phyloP scores from a whole-genome alignment of 2,797 vertebrate genomes.

The Petrocephalus schoutedeni region DNA sequence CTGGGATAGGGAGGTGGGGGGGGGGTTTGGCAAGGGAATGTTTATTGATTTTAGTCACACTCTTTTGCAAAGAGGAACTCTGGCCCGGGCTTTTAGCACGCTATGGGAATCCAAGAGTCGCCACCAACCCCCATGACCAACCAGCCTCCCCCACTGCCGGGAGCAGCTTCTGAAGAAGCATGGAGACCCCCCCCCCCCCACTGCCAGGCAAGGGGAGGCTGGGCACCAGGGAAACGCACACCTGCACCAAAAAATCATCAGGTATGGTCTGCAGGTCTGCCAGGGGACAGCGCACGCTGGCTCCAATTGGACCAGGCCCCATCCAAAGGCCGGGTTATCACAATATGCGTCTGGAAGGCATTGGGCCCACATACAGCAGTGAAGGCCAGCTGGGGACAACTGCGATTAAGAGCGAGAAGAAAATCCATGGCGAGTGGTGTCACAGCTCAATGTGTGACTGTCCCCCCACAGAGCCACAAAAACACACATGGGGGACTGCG shows the following conservation, averaged over 20 bases:
- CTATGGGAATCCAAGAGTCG: slow-evolving; percentile 60
- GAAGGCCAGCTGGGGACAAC: background rate
- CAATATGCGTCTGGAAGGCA: background rate
- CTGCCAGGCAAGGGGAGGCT: background rate
- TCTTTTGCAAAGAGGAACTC: slow-evolving; percentile 68
- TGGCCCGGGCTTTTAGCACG: slow-evolving; percentile 64
- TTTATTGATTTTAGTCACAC: slow-evolving; percentile 82
- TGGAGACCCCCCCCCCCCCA: background rate
- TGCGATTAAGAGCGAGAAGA: background rate
- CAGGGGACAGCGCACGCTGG: background rate
- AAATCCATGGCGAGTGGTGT: background rate
- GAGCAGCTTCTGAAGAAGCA: background rate
- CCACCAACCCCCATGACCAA: background rate
- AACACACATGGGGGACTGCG: background rate
- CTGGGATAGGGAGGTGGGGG: slow-evolving; percentile 40
- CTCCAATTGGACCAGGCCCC: background rate
- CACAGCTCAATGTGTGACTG: background rate
- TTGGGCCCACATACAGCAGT: background rate
- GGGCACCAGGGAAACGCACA: background rate
- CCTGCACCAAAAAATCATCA: background rate
- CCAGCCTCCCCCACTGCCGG: background rate
- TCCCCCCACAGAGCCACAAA: background rate
- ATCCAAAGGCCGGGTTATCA: background rate
- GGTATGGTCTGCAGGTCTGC: background rate
- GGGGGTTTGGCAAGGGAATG: slow-evolving; percentile 35